These are phyloP conservation scores for Arctia plantaginis DNA, from an alignment of 2,888 invertebrate genomes.

Conservation along the genomic window DNA sequence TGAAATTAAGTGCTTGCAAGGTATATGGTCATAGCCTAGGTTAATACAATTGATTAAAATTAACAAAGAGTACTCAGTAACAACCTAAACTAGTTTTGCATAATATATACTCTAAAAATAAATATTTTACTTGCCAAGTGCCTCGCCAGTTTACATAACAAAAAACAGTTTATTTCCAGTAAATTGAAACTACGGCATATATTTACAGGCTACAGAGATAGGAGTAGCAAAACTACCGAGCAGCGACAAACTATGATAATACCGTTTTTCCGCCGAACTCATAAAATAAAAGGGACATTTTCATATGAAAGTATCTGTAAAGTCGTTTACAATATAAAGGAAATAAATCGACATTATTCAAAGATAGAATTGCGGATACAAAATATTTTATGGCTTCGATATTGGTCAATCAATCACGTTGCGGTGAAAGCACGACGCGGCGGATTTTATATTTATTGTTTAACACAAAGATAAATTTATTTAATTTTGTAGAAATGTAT, in stretches of 20 bases:
- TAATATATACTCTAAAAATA: not conserved
- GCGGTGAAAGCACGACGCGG: not conserved
- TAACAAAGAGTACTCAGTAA: not conserved
- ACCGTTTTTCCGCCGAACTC: not conserved
- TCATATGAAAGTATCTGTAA: constrained; percentile 4
- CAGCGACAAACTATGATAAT: not conserved
- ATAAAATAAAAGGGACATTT: constrained; percentile 3
- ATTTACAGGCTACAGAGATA: constrained; percentile 3
- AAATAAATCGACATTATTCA: not conserved
- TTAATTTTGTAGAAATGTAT: not conserved
- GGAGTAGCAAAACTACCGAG: not conserved
- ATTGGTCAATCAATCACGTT: constrained; percentile 14
- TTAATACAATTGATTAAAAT: not conserved
- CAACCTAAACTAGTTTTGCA: not conserved
- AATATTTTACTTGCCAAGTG: not conserved
- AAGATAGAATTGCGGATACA: not conserved
- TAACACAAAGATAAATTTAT: not conserved
- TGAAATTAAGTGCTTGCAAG: not conserved
- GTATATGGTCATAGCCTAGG: not conserved
- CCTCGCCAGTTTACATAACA: constrained; percentile 3
- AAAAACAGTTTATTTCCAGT: constrained; percentile 4
- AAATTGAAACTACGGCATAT: constrained; percentile 4
- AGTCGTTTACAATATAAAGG: constrained; percentile 6
- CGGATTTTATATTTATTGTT: not conserved
- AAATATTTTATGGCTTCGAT: constrained; percentile 7